A percentile compares a stretch with the other conserved stretches of the same genome.
These are phyloP conservation scores for Picus viridis DNA, from an alignment of 2,797 vertebrate species.

Conservation along the genomic window DNA sequence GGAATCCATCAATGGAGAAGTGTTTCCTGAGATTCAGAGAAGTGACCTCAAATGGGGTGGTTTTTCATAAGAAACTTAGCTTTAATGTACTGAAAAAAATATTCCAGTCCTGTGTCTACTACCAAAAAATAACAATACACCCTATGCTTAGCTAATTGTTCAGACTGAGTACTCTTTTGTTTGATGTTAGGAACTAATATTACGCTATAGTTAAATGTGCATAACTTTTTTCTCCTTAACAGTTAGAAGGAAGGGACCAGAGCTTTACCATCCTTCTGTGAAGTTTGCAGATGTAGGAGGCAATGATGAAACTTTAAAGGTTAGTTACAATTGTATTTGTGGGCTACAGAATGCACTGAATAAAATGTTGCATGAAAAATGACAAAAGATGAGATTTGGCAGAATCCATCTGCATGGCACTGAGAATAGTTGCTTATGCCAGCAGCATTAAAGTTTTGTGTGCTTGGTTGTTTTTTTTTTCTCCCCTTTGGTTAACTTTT, in stretches of 20 bases:
- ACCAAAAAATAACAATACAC: background rate
- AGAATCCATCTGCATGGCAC: background rate
- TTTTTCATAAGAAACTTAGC: background rate
- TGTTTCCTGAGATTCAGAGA: background rate
- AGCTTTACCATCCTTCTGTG: conserved; percentile 84
- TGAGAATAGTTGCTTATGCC: background rate
- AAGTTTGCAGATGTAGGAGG: conserved; percentile 94
- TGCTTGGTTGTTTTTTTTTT: background rate
- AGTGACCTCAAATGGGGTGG: background rate
- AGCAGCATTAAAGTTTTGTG: background rate
- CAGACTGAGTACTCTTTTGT: background rate
- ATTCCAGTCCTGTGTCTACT: background rate
- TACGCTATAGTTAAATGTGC: background rate
- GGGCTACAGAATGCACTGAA: background rate
- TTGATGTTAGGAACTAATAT: background rate
- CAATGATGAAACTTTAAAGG: conserved; percentile 88
- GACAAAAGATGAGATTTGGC: background rate
- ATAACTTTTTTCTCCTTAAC: background rate
- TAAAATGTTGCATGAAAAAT: background rate
- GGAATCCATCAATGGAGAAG: background rate
- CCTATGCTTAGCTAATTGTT: background rate
- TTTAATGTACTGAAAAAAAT: background rate
- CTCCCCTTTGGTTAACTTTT: background rate
- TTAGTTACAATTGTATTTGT: conserved; percentile 62
- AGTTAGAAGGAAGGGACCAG: conserved; percentile 79